Evolutionary conservation across 2,113 vertebrate genomes (phyloP).

Genomic region (Hucho hucho): DNA sequence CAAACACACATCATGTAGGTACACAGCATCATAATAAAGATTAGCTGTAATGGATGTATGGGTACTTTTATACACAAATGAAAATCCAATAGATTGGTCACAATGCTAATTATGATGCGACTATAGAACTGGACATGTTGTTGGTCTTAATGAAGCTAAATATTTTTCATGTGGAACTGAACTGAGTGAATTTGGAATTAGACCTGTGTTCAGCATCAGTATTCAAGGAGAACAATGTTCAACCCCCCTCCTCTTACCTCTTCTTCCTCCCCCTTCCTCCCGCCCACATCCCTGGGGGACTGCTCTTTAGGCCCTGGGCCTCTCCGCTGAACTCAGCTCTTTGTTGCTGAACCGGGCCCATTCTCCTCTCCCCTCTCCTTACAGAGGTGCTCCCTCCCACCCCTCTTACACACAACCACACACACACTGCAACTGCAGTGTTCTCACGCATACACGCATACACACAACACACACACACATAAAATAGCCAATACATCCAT

Average conservation of each 20-base stretch:
- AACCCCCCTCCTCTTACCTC: too few species aligned
- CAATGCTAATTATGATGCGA: too few species aligned
- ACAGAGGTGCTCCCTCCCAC: not conserved
- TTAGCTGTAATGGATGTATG: too few species aligned
- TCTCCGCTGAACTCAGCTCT: conserved; percentile 24
- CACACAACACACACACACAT: not conserved
- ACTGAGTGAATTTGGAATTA: too few species aligned
- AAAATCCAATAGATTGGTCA: too few species aligned
- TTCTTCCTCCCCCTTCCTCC: too few species aligned
- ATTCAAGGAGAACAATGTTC: too few species aligned
- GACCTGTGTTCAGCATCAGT: too few species aligned
- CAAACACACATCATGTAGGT: not conserved
- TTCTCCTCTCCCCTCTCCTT: conserved; percentile 7
- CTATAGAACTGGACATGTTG: too few species aligned
- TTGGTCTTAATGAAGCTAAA: too few species aligned
- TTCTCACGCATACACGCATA: not conserved
- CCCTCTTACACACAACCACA: conserved; percentile 35
- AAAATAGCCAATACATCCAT: not conserved
- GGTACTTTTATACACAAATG: too few species aligned
- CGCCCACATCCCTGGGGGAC: conserved; percentile 13
- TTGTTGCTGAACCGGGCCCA: conserved; percentile 25
- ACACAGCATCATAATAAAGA: not conserved
- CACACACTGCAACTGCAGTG: not conserved
- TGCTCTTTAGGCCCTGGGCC: conserved; percentile 18
- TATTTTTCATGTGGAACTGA: too few species aligned